Conservation (phyloP, 1,140 invertebrate genomes). For the Dolichoris vasculosae region DNA sequence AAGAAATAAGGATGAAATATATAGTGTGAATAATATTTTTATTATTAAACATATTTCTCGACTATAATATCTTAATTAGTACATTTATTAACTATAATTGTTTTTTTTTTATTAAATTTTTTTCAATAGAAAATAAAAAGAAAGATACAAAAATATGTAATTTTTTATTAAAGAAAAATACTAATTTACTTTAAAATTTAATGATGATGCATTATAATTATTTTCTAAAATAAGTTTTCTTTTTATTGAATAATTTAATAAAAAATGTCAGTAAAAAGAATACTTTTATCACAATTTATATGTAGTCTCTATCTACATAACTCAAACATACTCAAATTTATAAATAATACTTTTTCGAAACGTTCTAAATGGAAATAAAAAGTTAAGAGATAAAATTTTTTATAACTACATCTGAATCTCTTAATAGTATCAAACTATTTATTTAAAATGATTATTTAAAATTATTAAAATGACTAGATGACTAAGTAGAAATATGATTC, state of each 20-base stretch:
- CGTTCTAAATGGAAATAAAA: not conserved
- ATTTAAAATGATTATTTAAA: not conserved
- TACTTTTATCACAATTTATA: not conserved
- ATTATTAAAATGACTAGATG: not conserved
- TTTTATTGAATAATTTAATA: not conserved
- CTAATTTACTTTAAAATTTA: not conserved
- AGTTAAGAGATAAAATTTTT: not conserved
- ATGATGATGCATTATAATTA: not conserved
- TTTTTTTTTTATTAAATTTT: not conserved
- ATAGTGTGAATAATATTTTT: not conserved
- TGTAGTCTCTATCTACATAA: not conserved
- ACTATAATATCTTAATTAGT: too few relatives aligned
- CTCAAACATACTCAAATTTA: not conserved
- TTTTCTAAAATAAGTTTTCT: not conserved
- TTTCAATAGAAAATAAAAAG: too few relatives aligned
- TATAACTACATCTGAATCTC: not conserved
- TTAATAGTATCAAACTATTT: not conserved
- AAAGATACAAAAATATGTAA: too few relatives aligned
- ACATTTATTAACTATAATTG: not conserved
- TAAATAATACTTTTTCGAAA: not conserved
- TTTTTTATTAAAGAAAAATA: not conserved
- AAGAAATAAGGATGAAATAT: not conserved
- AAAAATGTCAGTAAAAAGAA: not conserved
- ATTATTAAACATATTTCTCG: not conserved
- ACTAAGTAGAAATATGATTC: not conserved